Conservation (phyloP, 2,797 vertebrate genomes). For the Scleropages formosus region DNA sequence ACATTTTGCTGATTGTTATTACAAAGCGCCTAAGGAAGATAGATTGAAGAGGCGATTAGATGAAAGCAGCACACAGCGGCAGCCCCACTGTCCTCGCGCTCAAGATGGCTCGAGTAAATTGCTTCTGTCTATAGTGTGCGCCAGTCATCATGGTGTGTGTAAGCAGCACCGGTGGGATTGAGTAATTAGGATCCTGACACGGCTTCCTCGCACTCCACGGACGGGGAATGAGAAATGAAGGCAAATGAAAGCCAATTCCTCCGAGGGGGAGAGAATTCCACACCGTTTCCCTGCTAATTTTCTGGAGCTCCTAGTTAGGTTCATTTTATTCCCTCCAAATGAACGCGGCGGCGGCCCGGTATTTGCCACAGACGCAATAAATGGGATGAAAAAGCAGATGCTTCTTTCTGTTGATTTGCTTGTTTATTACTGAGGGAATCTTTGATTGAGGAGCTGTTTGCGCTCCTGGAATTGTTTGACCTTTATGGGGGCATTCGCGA, state of each 20-base stretch:
- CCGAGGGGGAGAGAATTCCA: constrained; percentile 38
- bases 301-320: constrained; percentile 55
- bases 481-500: constrained; percentile 51
- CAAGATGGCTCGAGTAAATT: constrained; percentile 56
- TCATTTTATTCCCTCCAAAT: constrained; percentile 56
- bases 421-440: constrained; percentile 56
- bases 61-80: neutral
- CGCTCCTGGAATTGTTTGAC: constrained; percentile 55
- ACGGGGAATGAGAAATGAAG: constrained; percentile 52
- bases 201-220: constrained; percentile 47
- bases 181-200: constrained; percentile 60
- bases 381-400: constrained; percentile 51
- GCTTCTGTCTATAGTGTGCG: constrained; percentile 55
- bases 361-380: constrained; percentile 47
- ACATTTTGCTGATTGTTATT: constrained; percentile 10
- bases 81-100: constrained; percentile 44
- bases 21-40: constrained; percentile 13
- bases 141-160: constrained; percentile 55
- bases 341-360: constrained; percentile 46
- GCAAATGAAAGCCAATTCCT: constrained; percentile 59
- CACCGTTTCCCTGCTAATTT: constrained; percentile 51
- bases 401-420: constrained; percentile 59
- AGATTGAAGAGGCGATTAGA: constrained; percentile 22
- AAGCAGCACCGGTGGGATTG: constrained; percentile 51
- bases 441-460: constrained; percentile 58